A percentile compares a stretch with the other conserved stretches of the same genome.
Conservation (phyloP, 2,113 vertebrate genomes). For the Megaceryle torquata region DNA sequence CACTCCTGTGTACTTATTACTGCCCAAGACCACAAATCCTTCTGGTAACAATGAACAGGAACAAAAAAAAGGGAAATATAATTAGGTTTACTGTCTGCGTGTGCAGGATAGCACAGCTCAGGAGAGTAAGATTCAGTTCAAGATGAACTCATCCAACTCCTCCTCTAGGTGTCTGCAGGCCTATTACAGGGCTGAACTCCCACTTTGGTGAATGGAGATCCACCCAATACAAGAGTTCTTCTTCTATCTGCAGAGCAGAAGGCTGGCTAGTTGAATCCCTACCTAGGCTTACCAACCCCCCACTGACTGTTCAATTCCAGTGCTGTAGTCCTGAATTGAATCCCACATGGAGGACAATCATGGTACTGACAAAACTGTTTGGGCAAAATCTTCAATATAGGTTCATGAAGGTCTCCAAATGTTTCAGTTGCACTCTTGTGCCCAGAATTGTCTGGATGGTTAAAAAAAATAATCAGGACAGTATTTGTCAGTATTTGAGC, state of each 20-base stretch:
- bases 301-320: not conserved
- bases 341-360: not conserved
- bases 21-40: not conserved
- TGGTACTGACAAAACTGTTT: not conserved
- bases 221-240: not conserved
- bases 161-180: not conserved
- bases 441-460: not conserved
- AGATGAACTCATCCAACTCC: not conserved
- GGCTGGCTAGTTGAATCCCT: not conserved
- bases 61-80: not conserved
- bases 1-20: not conserved
- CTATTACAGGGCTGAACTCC: not conserved
- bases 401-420: not conserved
- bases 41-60: not conserved
- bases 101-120: not conserved
- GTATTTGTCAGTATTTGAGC: not conserved
- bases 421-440: not conserved
- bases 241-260: not conserved
- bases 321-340: not conserved
- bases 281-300: not conserved
- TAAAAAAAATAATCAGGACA: not conserved
- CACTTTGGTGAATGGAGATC: not conserved
- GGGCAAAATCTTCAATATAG: not conserved
- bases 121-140: not conserved
- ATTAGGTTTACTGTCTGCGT: accelerated